These are phyloP conservation scores for Tamias sibiricus DNA, from an alignment of 2,113 vertebrate species.

Conservation along the genomic window DNA sequence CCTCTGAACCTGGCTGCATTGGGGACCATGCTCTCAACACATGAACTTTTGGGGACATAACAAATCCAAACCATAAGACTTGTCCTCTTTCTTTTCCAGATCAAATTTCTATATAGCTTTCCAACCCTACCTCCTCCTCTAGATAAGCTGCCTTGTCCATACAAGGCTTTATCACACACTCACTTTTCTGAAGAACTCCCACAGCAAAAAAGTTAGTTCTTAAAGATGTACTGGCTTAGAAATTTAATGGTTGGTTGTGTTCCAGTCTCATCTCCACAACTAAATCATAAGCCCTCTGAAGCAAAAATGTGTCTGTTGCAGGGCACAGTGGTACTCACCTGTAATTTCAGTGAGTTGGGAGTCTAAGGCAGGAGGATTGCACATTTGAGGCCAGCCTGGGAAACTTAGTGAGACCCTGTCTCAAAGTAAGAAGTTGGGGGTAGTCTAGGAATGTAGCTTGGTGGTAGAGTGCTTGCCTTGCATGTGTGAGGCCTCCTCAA, in stretches of 20 bases:
- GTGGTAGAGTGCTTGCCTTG: not conserved
- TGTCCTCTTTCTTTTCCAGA: not conserved
- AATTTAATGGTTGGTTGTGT: not conserved
- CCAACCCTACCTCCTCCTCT: not conserved
- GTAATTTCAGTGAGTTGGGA: no score
- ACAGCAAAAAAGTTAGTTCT: not conserved
- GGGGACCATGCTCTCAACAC: no score
- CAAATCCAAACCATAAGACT: no score
- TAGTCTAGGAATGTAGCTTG: not conserved
- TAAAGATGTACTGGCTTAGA: not conserved
- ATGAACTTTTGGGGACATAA: no score
- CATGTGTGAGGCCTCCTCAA: not conserved
- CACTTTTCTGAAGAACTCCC: not conserved
- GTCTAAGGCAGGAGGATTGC: no score
- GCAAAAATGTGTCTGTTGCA: not conserved
- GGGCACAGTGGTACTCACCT: no score
- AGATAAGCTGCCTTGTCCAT: not conserved
- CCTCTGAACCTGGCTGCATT: no score
- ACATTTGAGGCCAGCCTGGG: no score
- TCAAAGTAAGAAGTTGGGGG: not conserved
- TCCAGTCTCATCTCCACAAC: not conserved
- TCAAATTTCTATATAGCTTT: not conserved
- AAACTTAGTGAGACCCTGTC: no score
- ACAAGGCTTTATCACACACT: not conserved
- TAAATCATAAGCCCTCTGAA: not conserved